Conservation (phyloP, 1,140 invertebrate species). For the Tigriopus japonicus region DNA sequence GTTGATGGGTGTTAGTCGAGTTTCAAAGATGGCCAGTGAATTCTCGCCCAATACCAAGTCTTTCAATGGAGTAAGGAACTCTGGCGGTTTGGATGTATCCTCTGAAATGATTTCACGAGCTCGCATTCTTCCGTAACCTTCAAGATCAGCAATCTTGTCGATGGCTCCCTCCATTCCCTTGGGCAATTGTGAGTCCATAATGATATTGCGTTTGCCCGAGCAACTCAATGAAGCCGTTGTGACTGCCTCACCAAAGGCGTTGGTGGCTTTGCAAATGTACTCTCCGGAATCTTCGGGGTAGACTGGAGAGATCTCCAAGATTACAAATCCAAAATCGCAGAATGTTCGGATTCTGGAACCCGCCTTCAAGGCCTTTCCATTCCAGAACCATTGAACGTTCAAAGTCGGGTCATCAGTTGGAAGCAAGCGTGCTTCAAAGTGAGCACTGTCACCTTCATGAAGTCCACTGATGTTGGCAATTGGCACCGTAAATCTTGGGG, state of each 20-base stretch:
- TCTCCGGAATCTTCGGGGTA: constrained; percentile 85
- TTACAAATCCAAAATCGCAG: constrained; percentile 86
- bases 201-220: constrained; percentile 62
- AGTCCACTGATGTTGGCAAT: constrained; percentile 64
- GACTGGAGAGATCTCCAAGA: constrained; percentile 80
- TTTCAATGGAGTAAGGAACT: constrained; percentile 69
- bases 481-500: constrained; percentile 75
- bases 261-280: constrained; percentile 72
- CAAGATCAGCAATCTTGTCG: constrained; percentile 75
- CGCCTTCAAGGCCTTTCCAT: constrained; percentile 67
- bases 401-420: constrained; percentile 85
- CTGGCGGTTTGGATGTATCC: constrained; percentile 69
- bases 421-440: constrained; percentile 79
- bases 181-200: constrained; percentile 71
- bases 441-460: constrained; percentile 72
- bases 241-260: constrained; percentile 79
- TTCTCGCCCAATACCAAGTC: constrained; percentile 72
- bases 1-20: constrained; percentile 64
- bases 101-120: constrained; percentile 40
- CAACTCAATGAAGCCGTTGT: constrained; percentile 78
- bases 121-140: constrained; percentile 39
- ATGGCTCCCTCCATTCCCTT: constrained; percentile 82
- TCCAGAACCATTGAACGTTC: constrained; percentile 86
- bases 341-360: constrained; percentile 79
- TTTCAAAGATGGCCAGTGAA: constrained; percentile 77